These are phyloP conservation scores for Pogonomyrmex californicus DNA, from an alignment of 1,140 invertebrate species.

Conservation along the genomic window DNA sequence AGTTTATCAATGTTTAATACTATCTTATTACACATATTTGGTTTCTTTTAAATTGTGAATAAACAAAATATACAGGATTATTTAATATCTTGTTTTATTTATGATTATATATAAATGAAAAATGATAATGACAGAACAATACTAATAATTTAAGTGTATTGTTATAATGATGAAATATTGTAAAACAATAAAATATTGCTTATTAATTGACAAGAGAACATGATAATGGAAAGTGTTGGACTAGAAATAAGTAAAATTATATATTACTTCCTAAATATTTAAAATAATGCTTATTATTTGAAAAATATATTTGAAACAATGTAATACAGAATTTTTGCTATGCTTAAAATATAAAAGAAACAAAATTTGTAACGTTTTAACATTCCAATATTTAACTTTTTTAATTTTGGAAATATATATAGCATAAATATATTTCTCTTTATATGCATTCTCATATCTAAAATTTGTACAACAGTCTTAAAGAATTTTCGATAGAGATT, in stretches of 20 bases:
- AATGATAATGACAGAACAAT: not conserved
- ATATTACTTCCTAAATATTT: not conserved
- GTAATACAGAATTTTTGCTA: not conserved
- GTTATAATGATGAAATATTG: not conserved
- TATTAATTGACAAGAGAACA: constrained; percentile 18
- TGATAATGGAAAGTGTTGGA: not conserved
- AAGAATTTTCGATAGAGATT: not conserved
- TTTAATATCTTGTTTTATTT: not conserved
- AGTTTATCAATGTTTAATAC: constrained; percentile 21
- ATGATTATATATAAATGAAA: not conserved
- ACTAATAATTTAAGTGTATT: constrained; percentile 6
- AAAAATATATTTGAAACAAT: constrained; percentile 16
- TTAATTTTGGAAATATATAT: not conserved
- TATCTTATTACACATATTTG: constrained; percentile 17
- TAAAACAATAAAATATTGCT: constrained; percentile 24
- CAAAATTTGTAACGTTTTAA: constrained; percentile 11
- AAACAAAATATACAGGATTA: not conserved
- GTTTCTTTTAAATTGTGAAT: constrained; percentile 15
- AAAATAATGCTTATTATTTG: constrained; percentile 24
- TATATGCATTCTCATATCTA: not conserved
- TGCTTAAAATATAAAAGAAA: not conserved
- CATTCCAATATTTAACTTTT: constrained; percentile 3
- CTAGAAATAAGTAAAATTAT: not conserved
- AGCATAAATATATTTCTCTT: not conserved
- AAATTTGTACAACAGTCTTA: constrained; percentile 11